These are phyloP conservation scores for Hippoglossus hippoglossus DNA, from an alignment of 2,797 vertebrate species.

Conservation along the genomic window DNA sequence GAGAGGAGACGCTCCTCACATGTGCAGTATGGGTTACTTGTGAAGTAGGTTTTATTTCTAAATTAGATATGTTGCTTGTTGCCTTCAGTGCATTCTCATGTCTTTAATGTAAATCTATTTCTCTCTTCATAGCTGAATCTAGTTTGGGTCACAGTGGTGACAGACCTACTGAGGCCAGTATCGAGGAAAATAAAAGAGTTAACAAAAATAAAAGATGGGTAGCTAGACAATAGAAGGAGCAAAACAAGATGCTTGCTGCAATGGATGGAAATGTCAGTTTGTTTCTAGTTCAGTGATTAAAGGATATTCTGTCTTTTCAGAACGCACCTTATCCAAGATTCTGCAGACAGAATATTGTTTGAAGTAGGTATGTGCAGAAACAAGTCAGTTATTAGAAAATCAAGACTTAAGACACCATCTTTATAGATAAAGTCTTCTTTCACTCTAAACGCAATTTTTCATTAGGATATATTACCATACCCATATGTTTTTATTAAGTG, in stretches of 20 bases:
- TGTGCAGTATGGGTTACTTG: conserved; percentile 1
- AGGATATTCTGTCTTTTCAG: not conserved
- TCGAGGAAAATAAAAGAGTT: not conserved
- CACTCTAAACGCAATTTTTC: no score
- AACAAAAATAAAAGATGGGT: not conserved
- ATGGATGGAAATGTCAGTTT: not conserved
- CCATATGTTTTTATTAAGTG: no score
- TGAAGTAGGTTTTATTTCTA: not conserved
- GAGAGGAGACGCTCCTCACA: conserved; percentile 1
- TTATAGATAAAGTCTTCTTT: no score
- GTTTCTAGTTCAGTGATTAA: not conserved
- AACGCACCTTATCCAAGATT: not conserved
- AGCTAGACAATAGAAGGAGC: not conserved
- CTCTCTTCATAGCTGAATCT: not conserved
- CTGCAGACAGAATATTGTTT: no score
- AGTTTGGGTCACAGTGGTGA: not conserved
- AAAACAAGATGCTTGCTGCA: not conserved
- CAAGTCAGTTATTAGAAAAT: no score
- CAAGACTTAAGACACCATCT: no score
- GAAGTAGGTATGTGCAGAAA: no score
- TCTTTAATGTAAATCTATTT: not conserved
- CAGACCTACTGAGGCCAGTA: no score
- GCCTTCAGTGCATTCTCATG: not conserved
- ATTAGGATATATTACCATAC: no score
- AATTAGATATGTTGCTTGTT: not conserved